Percentiles rank a stretch among this genome's conserved stretches.
These are phyloP conservation scores for Isoperla grammatica DNA, from an alignment of 2,888 invertebrate genomes.

Conservation along the genomic window DNA sequence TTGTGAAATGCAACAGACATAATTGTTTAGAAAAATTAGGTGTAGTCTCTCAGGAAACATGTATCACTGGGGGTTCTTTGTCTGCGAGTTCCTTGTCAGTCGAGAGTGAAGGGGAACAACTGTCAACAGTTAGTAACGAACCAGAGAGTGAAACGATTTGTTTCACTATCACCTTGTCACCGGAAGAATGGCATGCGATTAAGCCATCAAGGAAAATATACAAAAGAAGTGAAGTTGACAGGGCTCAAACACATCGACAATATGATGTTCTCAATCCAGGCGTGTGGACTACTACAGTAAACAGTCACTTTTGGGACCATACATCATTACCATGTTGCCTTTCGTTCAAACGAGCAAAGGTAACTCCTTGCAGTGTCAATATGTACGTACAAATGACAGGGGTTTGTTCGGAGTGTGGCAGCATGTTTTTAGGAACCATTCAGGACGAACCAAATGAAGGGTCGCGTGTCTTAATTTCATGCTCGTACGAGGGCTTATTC, in stretches of 20 bases:
- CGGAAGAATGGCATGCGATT: too few species aligned
- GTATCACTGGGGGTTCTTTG: too few species aligned
- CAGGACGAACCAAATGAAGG: slow-evolving; percentile 10
- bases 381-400: background rate
- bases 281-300: slow-evolving; percentile 19
- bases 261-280: background rate
- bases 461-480: slow-evolving; percentile 11
- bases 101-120: too few species aligned
- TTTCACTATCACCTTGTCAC: background rate
- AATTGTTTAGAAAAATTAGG: background rate
- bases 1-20: background rate
- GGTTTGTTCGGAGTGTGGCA: slow-evolving; percentile 16
- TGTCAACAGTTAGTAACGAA: too few species aligned
- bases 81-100: too few species aligned
- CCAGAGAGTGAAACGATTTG: background rate
- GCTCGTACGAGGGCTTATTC: slow-evolving; percentile 16
- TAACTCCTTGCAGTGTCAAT: background rate
- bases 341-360: slow-evolving; percentile 17
- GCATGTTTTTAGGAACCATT: slow-evolving; percentile 12
- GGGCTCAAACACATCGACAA: background rate
- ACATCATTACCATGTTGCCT: slow-evolving; percentile 22
- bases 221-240: background rate
- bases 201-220: background rate
- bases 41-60: too few species aligned
- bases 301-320: slow-evolving; percentile 21